Base-by-base conservation (phyloP, 2,888 invertebrate species). In the Pegoplata infirma region DNA sequence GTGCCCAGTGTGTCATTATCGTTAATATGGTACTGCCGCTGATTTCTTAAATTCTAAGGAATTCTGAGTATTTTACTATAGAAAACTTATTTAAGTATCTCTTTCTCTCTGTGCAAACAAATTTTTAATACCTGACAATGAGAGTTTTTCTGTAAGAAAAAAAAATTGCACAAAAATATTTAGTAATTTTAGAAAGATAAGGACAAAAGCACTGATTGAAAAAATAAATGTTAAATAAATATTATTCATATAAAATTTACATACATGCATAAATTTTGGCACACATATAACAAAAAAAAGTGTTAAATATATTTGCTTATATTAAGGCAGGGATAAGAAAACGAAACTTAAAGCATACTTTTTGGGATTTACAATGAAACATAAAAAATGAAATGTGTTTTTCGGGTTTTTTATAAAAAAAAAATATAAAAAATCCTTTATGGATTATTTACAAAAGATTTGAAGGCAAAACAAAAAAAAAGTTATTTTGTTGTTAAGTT, bases 341-440 rank as follows among this genome's bases (percentile, higher is more conserved):
- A 17, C 28, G 56, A 72, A 32, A 17, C 28, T 66, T 25, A 67
- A 77, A 56, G 63, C 14, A 64, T 58, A 68, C 63, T 77, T 59
- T 67, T 8, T 63, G 67, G 66, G 66, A 59, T 67, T 67, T 63
- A 44, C 63, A 69, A 49, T 23, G 64, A 36, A 17, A 56, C 10
- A 28, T 40, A 23, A 68, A 47, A 59, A 46, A 49, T 10, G 8
- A 40, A 63, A 56, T 56, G 12, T 75, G 5, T 56, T 5, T 58
- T 61, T 63, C n/a, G 2, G 49, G 10, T 1, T 32, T 63, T 28
- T n/a, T n/a, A 5, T n/a, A n/a, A 40, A n/a, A 14, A 14, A 25
- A 14, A n/a, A n/a, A n/a, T n/a, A n/a, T n/a, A n/a, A n/a, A n/a
- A 59, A 74, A 59, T 71, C 46, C 23, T 71, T 59, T 55, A 61